phyloP scores from a whole-genome alignment of 2,113 vertebrate species.

The Anguilla japonica region DNA sequence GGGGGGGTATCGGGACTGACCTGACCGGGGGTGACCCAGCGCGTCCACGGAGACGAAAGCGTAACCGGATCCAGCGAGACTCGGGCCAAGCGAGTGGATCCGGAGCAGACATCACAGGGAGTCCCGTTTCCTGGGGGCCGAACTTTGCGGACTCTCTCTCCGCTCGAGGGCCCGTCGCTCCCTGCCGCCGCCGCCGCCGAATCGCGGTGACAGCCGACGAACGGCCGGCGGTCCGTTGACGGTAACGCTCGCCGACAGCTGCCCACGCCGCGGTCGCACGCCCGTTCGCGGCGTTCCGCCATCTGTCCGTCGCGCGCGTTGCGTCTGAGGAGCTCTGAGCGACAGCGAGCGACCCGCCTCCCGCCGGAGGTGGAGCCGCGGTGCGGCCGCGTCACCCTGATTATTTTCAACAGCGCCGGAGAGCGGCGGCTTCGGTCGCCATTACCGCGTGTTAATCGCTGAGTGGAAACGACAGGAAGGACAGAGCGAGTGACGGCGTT shows the following conservation, averaged over 20 bases:
- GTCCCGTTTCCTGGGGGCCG: not conserved
- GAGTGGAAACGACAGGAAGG: not conserved
- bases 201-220: conserved; percentile 35
- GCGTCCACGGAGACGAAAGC: not conserved
- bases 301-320: conserved; percentile 35
- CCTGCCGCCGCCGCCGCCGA: not conserved
- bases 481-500: not conserved
- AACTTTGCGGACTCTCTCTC: conserved; percentile 9
- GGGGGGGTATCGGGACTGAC: not conserved
- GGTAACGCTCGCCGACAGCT: conserved; percentile 41
- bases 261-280: conserved; percentile 38
- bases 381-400: not conserved
- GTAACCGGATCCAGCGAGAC: not conserved
- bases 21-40: not conserved
- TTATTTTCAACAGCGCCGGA: not conserved
- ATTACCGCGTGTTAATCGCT: not conserved
- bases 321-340: conserved; percentile 10
- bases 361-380: not conserved
- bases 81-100: too few relatives aligned
- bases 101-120: too few relatives aligned
- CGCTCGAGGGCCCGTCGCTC: not conserved
- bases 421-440: not conserved
- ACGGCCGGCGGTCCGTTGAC: conserved; percentile 34
- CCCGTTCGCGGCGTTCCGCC: conserved; percentile 27
- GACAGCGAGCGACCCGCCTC: not conserved